A percentile compares a stretch with the other conserved stretches of the same genome.
These are phyloP conservation scores for Pecten maximus DNA, from an alignment of 2,888 invertebrate genomes.

Conservation along the genomic window DNA sequence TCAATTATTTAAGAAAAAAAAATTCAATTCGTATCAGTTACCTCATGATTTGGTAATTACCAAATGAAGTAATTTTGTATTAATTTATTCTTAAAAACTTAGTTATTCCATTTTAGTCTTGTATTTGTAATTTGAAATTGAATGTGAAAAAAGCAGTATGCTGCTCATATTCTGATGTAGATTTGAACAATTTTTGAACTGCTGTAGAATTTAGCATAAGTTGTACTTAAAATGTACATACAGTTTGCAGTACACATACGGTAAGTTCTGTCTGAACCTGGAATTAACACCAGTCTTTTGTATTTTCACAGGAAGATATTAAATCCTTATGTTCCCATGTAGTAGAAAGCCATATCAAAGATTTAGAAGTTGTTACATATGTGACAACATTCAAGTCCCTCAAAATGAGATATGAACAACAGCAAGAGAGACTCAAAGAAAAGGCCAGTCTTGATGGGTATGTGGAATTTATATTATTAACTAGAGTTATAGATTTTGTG, in stretches of 20 bases:
- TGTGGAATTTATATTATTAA: slow-evolving; percentile 28
- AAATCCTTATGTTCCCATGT: slow-evolving; percentile 89
- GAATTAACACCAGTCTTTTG: slow-evolving; percentile 36
- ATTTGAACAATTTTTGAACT: no score
- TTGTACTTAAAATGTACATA: background rate
- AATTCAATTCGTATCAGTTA: no score
- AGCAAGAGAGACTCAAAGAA: slow-evolving; percentile 78
- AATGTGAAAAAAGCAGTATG: no score
- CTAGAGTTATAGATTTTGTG: background rate
- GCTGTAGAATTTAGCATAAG: no score
- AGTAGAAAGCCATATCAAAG: slow-evolving; percentile 97
- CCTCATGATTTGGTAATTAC: no score
- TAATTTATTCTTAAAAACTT: no score
- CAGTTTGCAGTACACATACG: background rate
- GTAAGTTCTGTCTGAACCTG: background rate
- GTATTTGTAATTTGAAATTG: no score
- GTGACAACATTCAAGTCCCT: slow-evolving; percentile 98
- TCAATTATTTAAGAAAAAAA: no score
- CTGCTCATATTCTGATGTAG: no score
- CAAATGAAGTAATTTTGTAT: no score
- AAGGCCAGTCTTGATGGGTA: slow-evolving; percentile 71
- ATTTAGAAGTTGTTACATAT: slow-evolving; percentile 96
- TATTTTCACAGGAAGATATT: slow-evolving; percentile 85
- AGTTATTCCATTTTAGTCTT: no score
- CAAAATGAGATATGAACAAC: slow-evolving; percentile 84